Conservation (phyloP, 2,113 vertebrate species). For the Carassius carassius region DNA sequence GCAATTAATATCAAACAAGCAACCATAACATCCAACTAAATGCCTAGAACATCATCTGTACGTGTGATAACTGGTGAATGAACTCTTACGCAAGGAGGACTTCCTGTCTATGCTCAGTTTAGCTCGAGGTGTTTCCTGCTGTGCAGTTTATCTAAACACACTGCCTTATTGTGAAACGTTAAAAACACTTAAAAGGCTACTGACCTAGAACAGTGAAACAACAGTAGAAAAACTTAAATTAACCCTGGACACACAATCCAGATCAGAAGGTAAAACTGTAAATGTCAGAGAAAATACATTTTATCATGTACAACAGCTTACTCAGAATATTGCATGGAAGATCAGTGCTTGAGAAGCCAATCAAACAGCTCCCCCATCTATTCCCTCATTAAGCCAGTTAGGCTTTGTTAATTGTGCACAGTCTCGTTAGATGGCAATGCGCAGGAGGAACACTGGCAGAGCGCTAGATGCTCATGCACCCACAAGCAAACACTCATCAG, state of each 20-base stretch:
- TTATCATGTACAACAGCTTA: not conserved
- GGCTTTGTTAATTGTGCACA: constrained; percentile 45
- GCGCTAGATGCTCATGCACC: not conserved
- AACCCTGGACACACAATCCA: not conserved
- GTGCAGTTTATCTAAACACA: not conserved
- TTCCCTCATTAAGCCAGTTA: constrained; percentile 49
- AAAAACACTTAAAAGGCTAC: not conserved
- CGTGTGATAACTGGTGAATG: not conserved
- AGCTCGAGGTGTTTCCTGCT: constrained; percentile 17
- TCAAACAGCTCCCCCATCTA: constrained; percentile 21
- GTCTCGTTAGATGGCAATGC: constrained; percentile 29
- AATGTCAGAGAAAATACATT: not conserved
- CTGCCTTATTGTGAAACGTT: not conserved
- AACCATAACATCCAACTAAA: not conserved
- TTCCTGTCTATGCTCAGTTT: not conserved
- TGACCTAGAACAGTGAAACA: not conserved
- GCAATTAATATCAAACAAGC: not conserved
- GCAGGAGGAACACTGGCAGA: constrained; percentile 19
- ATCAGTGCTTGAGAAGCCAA: constrained; percentile 23
- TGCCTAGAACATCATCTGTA: not conserved
- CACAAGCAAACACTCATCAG: constrained; percentile 11
- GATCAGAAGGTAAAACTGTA: not conserved
- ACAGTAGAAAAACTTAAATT: not conserved
- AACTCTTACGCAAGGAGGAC: not conserved
- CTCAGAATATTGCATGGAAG: constrained; percentile 2